Conservation (phyloP, 92 coral and sea anemone species). For the Phenganax stokvisi region DNA sequence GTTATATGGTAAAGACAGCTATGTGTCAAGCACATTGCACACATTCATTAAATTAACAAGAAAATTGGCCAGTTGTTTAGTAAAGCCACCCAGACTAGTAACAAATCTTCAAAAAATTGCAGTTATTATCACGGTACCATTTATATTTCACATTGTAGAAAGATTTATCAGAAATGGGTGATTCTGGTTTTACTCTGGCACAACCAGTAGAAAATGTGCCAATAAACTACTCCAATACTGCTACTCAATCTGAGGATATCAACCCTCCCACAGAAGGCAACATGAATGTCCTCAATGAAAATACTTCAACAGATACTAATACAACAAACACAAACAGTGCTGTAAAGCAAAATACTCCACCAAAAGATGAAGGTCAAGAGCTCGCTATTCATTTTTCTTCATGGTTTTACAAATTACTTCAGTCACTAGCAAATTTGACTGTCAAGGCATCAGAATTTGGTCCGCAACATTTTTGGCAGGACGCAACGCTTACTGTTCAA, state of each 20-base stretch:
- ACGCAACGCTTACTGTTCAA: constrained; percentile 61
- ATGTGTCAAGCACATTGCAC: neutral
- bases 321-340: neutral
- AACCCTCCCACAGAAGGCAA: neutral
- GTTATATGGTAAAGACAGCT: neutral
- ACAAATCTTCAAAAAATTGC: neutral
- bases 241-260: constrained; percentile 23
- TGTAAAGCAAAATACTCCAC: neutral
- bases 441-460: constrained; percentile 61
- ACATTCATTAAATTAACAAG: neutral
- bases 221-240: constrained; percentile 35
- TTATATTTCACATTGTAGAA: neutral
- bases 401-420: constrained; percentile 75
- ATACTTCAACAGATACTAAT: neutral
- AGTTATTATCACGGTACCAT: neutral
- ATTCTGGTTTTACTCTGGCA: constrained; percentile 1
- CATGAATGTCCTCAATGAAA: neutral
- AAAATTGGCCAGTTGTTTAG: neutral
- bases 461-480: constrained; percentile 89
- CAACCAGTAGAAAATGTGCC: neutral
- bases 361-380: constrained; percentile 52
- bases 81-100: neutral
- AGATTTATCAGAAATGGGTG: neutral
- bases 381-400: constrained; percentile 69
- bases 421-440: constrained; percentile 43